Percentiles rank a stretch among this genome's conserved stretches.
Evolutionary conservation across 2,888 invertebrate genomes (phyloP).

Genomic region (Mesochorus sp.): DNA sequence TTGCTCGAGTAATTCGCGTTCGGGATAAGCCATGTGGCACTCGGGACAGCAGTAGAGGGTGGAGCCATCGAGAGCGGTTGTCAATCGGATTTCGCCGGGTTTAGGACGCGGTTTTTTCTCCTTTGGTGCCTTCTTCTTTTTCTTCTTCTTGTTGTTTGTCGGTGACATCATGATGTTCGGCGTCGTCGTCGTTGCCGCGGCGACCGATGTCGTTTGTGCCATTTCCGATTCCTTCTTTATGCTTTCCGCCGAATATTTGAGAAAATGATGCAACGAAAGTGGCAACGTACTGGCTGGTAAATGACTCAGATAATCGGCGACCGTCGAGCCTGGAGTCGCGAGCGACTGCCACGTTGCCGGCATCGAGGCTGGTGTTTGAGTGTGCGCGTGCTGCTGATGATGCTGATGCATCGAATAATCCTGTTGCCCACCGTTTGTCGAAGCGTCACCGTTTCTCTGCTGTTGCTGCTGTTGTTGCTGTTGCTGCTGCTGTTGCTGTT

Average conservation of each 20-base stretch:
- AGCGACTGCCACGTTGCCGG: slow-evolving; percentile 89
- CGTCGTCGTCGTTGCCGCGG: slow-evolving; percentile 80
- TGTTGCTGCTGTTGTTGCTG: slow-evolving; percentile 82
- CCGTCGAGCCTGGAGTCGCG: slow-evolving; percentile 89
- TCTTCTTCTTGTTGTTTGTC: slow-evolving; percentile 88
- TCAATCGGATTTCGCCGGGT: slow-evolving; percentile 91
- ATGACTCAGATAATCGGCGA: slow-evolving; percentile 93
- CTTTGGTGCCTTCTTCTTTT: slow-evolving; percentile 89
- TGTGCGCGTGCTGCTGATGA: slow-evolving; percentile 80
- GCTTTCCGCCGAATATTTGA: slow-evolving; percentile 91
- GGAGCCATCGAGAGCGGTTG: slow-evolving; percentile 91
- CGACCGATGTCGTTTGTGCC: slow-evolving; percentile 82
- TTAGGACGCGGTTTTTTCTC: slow-evolving; percentile 93
- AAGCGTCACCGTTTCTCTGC: slow-evolving; percentile 82
- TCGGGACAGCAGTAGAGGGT: slow-evolving; percentile 94
- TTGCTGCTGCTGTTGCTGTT: slow-evolving; percentile 82
- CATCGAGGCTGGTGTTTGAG: slow-evolving; percentile 82
- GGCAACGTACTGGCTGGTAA: slow-evolving; percentile 89
- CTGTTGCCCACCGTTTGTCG: slow-evolving; percentile 84
- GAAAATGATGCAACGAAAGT: slow-evolving; percentile 91
- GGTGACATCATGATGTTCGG: slow-evolving; percentile 78
- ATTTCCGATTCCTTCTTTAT: slow-evolving; percentile 88
- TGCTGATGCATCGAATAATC: slow-evolving; percentile 83
- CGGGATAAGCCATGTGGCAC: slow-evolving; percentile 95
- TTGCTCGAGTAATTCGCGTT: slow-evolving; percentile 91